A percentile compares a stretch with the other conserved stretches of the same genome.
Evolutionary conservation across 2,888 invertebrate genomes (phyloP).

Genomic region (Pilophorus perplexus): DNA sequence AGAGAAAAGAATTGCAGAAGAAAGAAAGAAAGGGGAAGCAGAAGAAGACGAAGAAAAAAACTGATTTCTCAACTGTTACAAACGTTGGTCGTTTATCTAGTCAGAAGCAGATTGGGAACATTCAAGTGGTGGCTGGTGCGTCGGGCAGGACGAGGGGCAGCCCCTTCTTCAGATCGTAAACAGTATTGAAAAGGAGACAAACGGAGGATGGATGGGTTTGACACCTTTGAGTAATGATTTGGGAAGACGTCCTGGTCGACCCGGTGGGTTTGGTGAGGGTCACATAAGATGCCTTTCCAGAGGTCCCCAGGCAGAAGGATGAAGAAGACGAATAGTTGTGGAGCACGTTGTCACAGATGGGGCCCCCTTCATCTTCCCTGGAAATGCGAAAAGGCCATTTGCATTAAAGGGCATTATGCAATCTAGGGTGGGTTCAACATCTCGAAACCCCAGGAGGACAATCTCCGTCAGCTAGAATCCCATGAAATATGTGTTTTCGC

Average conservation of each 20-base stretch:
- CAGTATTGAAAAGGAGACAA: constrained; percentile 33
- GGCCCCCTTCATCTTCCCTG: not conserved
- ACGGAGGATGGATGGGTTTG: constrained; percentile 30
- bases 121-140: constrained; percentile 15
- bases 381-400: not conserved
- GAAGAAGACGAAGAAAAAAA: not conserved
- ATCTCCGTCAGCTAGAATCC: not conserved
- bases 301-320: not conserved
- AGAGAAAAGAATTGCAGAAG: not conserved
- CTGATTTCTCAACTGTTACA: constrained; percentile 32
- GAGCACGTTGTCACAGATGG: not conserved
- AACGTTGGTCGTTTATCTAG: constrained; percentile 25
- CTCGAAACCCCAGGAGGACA: not conserved
- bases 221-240: constrained; percentile 36
- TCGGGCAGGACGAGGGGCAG: too few relatives aligned
- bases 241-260: not conserved
- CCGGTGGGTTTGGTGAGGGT: too few relatives aligned
- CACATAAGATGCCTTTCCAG: too few relatives aligned
- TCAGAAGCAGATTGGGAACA: constrained; percentile 35
- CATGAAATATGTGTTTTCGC: not conserved
- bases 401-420: not conserved
- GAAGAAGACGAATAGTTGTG: not conserved
- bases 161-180: constrained; percentile 25
- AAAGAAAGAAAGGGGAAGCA: too few relatives aligned
- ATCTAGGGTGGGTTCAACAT: not conserved